Percentiles rank a stretch among this genome's conserved stretches.
These are phyloP conservation scores for Leptopilina clavipes DNA, from an alignment of 1,140 invertebrate genomes.

Conservation along the genomic window DNA sequence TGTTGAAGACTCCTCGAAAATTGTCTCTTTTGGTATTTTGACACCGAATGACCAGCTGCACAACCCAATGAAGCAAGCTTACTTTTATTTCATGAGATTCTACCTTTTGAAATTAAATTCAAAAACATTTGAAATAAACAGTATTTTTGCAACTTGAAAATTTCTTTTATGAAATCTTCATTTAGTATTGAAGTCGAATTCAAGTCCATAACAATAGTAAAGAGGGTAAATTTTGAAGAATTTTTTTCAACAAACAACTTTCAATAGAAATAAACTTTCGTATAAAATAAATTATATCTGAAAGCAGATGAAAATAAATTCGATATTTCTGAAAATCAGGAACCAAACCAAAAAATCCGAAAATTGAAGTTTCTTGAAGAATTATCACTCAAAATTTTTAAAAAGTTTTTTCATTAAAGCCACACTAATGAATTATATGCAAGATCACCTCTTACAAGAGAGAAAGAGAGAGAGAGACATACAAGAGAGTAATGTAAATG, in stretches of 20 bases:
- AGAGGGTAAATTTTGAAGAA: too few relatives aligned
- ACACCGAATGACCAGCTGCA: background rate
- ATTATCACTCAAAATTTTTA: background rate
- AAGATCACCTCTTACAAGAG: constrained; percentile 48
- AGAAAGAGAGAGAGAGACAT: constrained; percentile 32
- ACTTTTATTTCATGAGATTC: background rate
- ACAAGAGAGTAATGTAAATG: constrained; percentile 55
- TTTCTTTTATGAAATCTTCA: too few relatives aligned
- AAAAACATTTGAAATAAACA: too few relatives aligned
- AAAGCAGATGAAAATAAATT: too few relatives aligned
- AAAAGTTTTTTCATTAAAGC: constrained; percentile 8
- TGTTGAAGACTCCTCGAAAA: background rate
- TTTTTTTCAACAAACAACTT: too few relatives aligned
- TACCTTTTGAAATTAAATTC: background rate
- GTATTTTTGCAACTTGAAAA: too few relatives aligned
- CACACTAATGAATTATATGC: background rate
- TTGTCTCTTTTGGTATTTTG: constrained; percentile 20
- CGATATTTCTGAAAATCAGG: too few relatives aligned
- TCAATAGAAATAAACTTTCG: too few relatives aligned
- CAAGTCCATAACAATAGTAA: too few relatives aligned
- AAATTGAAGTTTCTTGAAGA: background rate
- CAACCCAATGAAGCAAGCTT: background rate
- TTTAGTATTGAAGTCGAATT: too few relatives aligned
- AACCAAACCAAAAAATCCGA: too few relatives aligned
- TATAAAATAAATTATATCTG: too few relatives aligned